A percentile compares a stretch with the other conserved stretches of the same genome.
Evolutionary conservation across 2,888 invertebrate species (phyloP).

Genomic region (Mimachlamys varia): DNA sequence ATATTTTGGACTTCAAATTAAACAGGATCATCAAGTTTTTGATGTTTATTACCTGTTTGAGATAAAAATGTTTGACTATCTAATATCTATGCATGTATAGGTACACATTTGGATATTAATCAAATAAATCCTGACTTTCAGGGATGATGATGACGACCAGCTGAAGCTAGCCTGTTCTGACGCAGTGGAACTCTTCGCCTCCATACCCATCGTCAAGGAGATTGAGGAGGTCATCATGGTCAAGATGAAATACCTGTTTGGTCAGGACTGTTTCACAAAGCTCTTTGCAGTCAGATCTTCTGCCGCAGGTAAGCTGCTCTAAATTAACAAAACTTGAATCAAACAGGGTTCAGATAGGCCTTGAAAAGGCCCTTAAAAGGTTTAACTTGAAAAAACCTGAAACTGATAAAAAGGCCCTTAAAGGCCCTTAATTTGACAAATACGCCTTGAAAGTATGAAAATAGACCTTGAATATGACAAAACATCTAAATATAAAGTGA

Average conservation of each 20-base stretch:
- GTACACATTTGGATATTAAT: background rate
- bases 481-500: too few species aligned
- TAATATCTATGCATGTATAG: background rate
- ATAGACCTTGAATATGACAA: too few species aligned
- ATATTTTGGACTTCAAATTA: too few species aligned
- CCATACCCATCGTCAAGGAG: constrained; percentile 49
- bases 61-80: too few species aligned
- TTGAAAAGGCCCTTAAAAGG: too few species aligned
- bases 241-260: constrained; percentile 59
- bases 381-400: too few species aligned
- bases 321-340: background rate
- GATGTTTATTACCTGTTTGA: too few species aligned
- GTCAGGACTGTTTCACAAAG: constrained; percentile 51
- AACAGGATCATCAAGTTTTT: too few species aligned
- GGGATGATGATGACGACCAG: constrained; percentile 48
- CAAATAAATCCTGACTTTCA: constrained; percentile 37
- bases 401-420: too few species aligned
- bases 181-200: constrained; percentile 61
- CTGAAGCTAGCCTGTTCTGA: constrained; percentile 60
- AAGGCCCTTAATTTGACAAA: too few species aligned
- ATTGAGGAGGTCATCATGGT: constrained; percentile 58
- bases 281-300: constrained; percentile 82
- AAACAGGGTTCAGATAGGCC: too few species aligned
- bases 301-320: constrained; percentile 84
- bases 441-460: too few species aligned